Base-by-base conservation (phyloP, 1,140 invertebrate genomes). In the Eurosta solidaginis region DNA sequence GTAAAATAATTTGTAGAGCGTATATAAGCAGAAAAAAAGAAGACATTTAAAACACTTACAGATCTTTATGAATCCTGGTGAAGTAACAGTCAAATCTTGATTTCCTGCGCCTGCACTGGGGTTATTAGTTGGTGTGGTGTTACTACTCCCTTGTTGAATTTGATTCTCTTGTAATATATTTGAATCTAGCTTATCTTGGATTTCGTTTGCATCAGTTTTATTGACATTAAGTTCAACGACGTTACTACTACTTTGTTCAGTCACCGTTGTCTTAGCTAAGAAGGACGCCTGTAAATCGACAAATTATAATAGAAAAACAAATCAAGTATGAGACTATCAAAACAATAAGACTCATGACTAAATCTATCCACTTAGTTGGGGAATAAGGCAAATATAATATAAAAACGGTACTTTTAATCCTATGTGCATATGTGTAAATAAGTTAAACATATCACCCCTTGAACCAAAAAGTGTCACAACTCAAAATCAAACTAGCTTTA, bases 221-320 rank as follows among this genome's bases (percentile, higher is more conserved):
- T 68, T 68, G 59, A 33, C 33, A 40, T 22, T 40, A 40, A 22
- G 0, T 68, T 68, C 59, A 68, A 68, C n/a, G n/a, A n/a, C 33
- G 33, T 29, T 68, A 68, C 36, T 52, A 27, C 10, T 76, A 36
- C 29, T 76, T 76, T 52, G 74, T 76, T 76, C 29, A 33, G 74
- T 52, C 50, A 52, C 74, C 47, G 36, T 76, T 74, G 63, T 74
- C 59, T 68, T 68, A 68, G 59, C 59, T 68, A 68, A 33, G 59
- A 68, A 68, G 59, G 59, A 40, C n/a, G 47, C 47, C 42, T 77
- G 49, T 7, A 77, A 77, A 49, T 49, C 17, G 42, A 40, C 27
- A 77, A 47, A 77, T 25, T 54, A 54, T 25, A 25, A n/a, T n/a
- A n/a, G n/a, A n/a, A n/a, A n/a, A n/a, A 47, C 45, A 47, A 47